Evolutionary conservation across 1,140 invertebrate species (phyloP).

Genomic region (Ceratosolen solmsi): DNA sequence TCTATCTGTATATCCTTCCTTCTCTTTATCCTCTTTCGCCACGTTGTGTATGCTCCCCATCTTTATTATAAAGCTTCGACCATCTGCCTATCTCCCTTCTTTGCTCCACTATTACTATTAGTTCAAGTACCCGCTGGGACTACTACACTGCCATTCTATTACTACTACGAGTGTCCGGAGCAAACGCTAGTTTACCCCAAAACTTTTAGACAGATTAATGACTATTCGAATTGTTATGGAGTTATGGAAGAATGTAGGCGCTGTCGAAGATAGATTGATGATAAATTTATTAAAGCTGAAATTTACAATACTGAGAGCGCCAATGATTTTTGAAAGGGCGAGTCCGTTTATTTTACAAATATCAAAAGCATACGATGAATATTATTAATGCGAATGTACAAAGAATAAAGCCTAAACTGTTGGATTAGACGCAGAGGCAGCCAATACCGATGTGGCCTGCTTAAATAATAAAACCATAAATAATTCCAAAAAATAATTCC

Average conservation of each 20-base stretch:
- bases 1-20: neutral
- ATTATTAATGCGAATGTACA: too few species aligned
- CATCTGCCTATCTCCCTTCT: neutral
- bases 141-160: too few species aligned
- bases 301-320: too few species aligned
- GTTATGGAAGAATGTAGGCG: constrained; percentile 53
- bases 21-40: neutral
- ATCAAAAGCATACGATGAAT: too few species aligned
- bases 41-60: neutral
- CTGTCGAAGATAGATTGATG: neutral
- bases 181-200: constrained; percentile 61
- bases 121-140: too few species aligned
- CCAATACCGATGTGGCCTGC: too few species aligned
- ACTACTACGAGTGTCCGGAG: neutral
- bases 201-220: constrained; percentile 70
- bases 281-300: neutral
- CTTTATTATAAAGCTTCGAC: neutral
- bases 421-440: too few species aligned
- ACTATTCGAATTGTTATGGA: constrained; percentile 68
- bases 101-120: neutral
- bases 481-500: neutral
- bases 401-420: too few species aligned
- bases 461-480: neutral
- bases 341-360: too few species aligned
- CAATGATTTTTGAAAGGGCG: too few species aligned